These are phyloP conservation scores for Ischnus inquisitorius DNA, from an alignment of 2,888 invertebrate species.

Conservation along the genomic window DNA sequence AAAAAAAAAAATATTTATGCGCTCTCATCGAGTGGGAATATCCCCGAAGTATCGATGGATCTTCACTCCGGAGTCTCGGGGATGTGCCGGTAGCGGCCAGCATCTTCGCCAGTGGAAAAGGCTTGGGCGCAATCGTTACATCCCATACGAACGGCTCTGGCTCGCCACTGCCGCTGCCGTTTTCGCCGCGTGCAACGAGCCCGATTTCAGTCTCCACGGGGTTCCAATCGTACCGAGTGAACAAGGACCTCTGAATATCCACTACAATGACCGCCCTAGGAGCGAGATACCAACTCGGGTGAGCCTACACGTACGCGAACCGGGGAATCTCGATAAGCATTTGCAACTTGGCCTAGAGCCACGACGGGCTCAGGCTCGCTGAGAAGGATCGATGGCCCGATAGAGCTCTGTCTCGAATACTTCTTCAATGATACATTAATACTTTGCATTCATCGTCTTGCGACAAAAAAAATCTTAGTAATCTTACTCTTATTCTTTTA, in stretches of 20 bases:
- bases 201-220: slow-evolving; percentile 23
- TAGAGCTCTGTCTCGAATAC: slow-evolving; percentile 21
- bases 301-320: not conserved
- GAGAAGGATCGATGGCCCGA: slow-evolving; percentile 8
- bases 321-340: slow-evolving; percentile 29
- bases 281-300: slow-evolving; percentile 27
- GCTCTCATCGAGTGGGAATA: slow-evolving; percentile 60
- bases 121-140: slow-evolving; percentile 12
- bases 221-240: slow-evolving; percentile 53
- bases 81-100: slow-evolving; percentile 22
- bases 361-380: slow-evolving; percentile 19
- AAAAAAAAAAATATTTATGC: slow-evolving; percentile 12
- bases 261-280: slow-evolving; percentile 18
- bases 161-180: slow-evolving; percentile 13
- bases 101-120: slow-evolving; percentile 16
- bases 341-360: slow-evolving; percentile 24
- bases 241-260: slow-evolving; percentile 45
- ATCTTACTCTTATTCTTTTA: too few relatives aligned
- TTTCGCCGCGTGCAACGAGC: slow-evolving; percentile 20
- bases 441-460: not conserved
- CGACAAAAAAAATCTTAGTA: not conserved
- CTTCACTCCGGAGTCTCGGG: slow-evolving; percentile 13
- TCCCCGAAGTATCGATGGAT: slow-evolving; percentile 56
- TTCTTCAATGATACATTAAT: not conserved
- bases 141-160: slow-evolving; percentile 29